Base-by-base conservation (phyloP, 2,888 invertebrate species). In the Euclidia mi region DNA sequence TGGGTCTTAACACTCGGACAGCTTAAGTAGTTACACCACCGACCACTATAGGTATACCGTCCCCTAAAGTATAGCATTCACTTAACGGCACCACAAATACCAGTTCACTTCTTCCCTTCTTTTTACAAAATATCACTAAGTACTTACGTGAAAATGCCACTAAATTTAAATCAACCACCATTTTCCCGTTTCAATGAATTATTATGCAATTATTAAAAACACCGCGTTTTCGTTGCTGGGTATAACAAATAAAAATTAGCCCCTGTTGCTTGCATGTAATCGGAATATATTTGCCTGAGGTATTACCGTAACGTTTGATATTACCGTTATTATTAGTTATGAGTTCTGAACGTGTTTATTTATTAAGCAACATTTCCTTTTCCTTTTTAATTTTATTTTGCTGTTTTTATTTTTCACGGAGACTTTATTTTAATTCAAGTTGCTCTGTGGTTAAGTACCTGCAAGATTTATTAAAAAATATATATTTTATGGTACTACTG, bases 171-270 rank as follows among this genome's bases (percentile, higher is more conserved):
- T 69, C 42, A 58, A 51, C 15, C 45, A 35, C 56, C 32, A 18
- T 61, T 63, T 58, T 46, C 32, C 49, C 28, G 38, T 52, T 48
- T 45, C 17, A 20, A 45, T 72, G 62, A 77, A 68, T 67, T 71
- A 76, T 74, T 66, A 53, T 65, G 44, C 58, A 65, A 64, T 71
- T 67, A 71, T 71, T 65, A 65, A 74, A 65, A 74, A 74, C 44
- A 57, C 44, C 31, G 43, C 18, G 48, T 56, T 64, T 47, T 51
- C 49, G 41, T 43, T 49, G 15, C 43, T 17, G 4, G 25, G 48
- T 28, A 58, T 34, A 64, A 51, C 47, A 65, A 71, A 67, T 62
- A 55, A 60, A 55, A 68, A 68, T 71, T 68, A 46, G 51, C 46
- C 25, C 12, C 45, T 45, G 32, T 60, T 56, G 60, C 49, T 65